Conservation (phyloP, 2,888 invertebrate species). For the Drosophila nigricruria region DNA sequence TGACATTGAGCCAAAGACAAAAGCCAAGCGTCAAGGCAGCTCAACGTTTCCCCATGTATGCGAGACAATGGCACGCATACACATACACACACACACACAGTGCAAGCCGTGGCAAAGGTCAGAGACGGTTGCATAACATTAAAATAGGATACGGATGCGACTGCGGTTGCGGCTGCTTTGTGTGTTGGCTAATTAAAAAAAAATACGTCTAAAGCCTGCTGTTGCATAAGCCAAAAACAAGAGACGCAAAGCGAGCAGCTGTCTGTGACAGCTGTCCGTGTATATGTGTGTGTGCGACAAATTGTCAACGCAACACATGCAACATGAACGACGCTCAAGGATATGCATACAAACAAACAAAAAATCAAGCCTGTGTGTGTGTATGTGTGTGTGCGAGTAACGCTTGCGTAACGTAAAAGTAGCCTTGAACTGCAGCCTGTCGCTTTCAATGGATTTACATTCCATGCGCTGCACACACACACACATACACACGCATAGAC, state of each 20-base stretch:
- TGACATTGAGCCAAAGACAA: constrained; percentile 77
- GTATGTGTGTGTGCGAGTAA: constrained; percentile 43
- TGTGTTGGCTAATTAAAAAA: constrained; percentile 47
- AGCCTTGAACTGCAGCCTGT: constrained; percentile 80
- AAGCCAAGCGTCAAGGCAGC: constrained; percentile 32
- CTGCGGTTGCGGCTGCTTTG: constrained; percentile 15
- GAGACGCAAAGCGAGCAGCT: constrained; percentile 17
- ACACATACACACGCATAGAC: constrained; percentile 27
- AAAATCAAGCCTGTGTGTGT: constrained; percentile 15
- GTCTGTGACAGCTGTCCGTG: constrained; percentile 7
- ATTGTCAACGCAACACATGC: constrained; percentile 70
- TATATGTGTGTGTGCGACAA: constrained; percentile 24
- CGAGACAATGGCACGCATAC: constrained; percentile 27
- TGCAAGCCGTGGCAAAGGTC: constrained; percentile 47
- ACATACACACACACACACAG: constrained; percentile 2
- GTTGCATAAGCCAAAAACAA: constrained; percentile 41
- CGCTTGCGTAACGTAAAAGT: constrained; percentile 80
- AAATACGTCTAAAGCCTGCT: constrained; percentile 9
- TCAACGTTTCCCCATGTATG: constrained; percentile 10
- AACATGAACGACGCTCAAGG: constrained; percentile 68
- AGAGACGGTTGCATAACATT: constrained; percentile 45
- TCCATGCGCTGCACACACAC: constrained; percentile 57
- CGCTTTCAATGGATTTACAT: constrained; percentile 82
- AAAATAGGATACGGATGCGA: constrained; percentile 14
- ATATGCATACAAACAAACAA: constrained; percentile 49